Base-by-base conservation (phyloP, 2,113 vertebrate genomes). In the Planiliza haematocheilus region DNA sequence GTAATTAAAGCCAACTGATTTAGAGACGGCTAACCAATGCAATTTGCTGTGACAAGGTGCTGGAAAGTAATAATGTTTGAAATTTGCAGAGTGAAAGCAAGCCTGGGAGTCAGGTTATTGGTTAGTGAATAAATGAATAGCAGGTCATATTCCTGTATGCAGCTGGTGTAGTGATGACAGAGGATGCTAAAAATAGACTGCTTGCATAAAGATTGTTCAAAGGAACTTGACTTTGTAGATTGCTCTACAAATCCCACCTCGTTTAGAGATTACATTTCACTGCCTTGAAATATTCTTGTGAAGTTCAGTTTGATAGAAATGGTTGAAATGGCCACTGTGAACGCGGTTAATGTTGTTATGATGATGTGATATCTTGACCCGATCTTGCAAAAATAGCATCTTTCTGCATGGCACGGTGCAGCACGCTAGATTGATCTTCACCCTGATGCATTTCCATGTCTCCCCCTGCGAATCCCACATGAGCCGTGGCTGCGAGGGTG, bases 1-100 rank as follows among this genome's bases (percentile, higher is more conserved):
- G 86, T 83, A 91, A 91, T 92, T 92, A 89, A 90, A 87, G 74
- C 63, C 77, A 85, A 89, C 81, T 86, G 87, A 93, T 92, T 91
- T 77, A 78, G 81, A 86, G 72, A 45, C 14, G 30, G 75, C 82
- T 88, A 86, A 92, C 93, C 90, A 84, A 88, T 90, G 86, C 83
- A 89, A 89, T 91, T 92, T 90, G 79, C 82, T 53, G 69, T 68
- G 41, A 86, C 83, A 86, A 83, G 81, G 75, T 88, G 60, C 76
- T 76, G 59, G 86, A 88, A 91, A 84, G 86, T 86, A 91, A 88
- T 89, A 87, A 81, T 51, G 80, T 70, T 83, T 77, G 76, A 84
- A 75, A 84, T 60, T 10, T 81, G 77, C 37, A 30, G 67, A 34
- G 66, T 62, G 71, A 77, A 60, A 67, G 55, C 39, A n/a, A 80